Conservation (phyloP, 2,888 invertebrate genomes). For the Trachelus iudaicus region DNA sequence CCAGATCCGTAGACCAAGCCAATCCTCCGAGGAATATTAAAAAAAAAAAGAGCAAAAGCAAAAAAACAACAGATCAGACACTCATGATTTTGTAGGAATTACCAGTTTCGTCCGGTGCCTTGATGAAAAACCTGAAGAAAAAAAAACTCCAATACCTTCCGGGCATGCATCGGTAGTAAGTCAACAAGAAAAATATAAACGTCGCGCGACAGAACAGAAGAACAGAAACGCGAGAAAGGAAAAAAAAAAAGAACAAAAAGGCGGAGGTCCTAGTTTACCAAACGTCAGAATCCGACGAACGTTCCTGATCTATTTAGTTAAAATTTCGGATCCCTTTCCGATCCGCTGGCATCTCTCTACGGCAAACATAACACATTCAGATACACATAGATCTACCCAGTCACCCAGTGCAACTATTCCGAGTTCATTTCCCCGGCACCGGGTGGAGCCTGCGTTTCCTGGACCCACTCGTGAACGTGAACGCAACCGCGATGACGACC, state of each 20-base stretch:
- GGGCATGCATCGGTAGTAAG: not conserved
- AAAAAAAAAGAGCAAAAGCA: not conserved
- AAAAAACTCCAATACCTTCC: not conserved
- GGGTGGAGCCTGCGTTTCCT: not conserved
- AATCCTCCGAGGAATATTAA: not conserved
- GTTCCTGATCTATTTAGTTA: not conserved
- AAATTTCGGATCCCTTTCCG: not conserved
- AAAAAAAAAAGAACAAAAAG: conserved; percentile 15
- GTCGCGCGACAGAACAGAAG: conserved; percentile 9
- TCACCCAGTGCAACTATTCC: not conserved
- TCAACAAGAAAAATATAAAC: not conserved
- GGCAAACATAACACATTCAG: conserved; percentile 13
- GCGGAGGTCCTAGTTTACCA: not conserved
- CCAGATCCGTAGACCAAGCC: not conserved
- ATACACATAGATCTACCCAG: not conserved
- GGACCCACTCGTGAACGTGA: not conserved
- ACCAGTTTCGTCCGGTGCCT: not conserved
- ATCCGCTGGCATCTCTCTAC: conserved; percentile 5
- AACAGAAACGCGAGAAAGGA: conserved; percentile 14
- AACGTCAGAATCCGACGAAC: not conserved
- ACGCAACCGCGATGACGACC: not conserved
- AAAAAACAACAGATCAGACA: not conserved
- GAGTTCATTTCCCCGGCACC: not conserved
- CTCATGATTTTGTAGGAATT: not conserved
- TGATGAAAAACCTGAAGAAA: not conserved